Evolutionary conservation across 1,140 invertebrate species (phyloP).

Genomic region (Mercenaria mercenaria): DNA sequence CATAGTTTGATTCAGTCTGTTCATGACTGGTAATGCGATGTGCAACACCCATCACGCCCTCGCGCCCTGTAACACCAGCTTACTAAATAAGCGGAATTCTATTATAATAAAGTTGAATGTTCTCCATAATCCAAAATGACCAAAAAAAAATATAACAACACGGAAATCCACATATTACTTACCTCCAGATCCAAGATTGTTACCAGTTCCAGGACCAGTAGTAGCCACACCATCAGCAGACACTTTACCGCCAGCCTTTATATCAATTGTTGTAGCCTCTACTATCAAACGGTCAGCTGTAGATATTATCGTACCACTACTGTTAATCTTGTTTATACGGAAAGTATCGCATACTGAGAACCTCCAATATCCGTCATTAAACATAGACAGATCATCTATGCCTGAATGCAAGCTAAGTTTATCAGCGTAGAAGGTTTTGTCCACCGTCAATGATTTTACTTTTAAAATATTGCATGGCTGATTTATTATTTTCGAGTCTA

Average conservation of each 20-base stretch:
- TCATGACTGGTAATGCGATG: too few species aligned
- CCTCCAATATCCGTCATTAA: slow-evolving; percentile 49
- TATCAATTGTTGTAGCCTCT: not conserved
- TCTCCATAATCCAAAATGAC: too few species aligned
- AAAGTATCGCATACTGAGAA: slow-evolving; percentile 63
- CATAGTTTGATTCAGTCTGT: too few species aligned
- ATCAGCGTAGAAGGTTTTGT: slow-evolving; percentile 63
- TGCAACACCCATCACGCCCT: too few species aligned
- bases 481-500: not conserved
- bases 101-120: too few species aligned
- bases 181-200: not conserved
- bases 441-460: slow-evolving; percentile 61
- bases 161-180: too few species aligned
- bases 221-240: not conserved
- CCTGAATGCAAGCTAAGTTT: slow-evolving; percentile 52
- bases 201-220: not conserved
- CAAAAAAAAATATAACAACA: too few species aligned
- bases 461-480: slow-evolving; percentile 63
- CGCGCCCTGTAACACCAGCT: too few species aligned
- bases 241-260: not conserved
- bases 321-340: slow-evolving; percentile 45
- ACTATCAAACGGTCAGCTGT: not conserved
- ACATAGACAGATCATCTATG: slow-evolving; percentile 64
- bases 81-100: too few species aligned
- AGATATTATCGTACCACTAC: slow-evolving; percentile 67